phyloP scores from a whole-genome alignment of 2,113 vertebrate species.

The Pipa parva region DNA sequence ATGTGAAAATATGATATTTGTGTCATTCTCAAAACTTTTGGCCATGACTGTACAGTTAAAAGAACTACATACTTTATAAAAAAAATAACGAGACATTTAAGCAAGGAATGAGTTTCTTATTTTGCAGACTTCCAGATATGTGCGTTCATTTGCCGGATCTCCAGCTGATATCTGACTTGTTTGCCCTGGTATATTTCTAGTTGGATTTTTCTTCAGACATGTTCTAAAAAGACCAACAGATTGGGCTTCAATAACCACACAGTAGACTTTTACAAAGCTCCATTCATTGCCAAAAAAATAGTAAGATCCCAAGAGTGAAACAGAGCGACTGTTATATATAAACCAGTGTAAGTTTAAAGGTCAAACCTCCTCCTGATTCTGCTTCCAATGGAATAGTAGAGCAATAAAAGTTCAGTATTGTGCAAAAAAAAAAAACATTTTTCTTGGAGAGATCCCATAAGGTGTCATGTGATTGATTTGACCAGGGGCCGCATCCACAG shows the following conservation, averaged over 20 bases:
- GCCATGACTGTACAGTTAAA: no score
- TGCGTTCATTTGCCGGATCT: constrained; percentile 50
- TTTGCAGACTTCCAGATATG: constrained; percentile 50
- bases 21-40: no score
- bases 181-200: constrained; percentile 45
- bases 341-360: constrained; percentile 59
- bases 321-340: constrained; percentile 60
- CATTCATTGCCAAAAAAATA: constrained; percentile 57
- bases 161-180: constrained; percentile 53
- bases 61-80: no score
- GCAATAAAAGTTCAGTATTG: constrained; percentile 43
- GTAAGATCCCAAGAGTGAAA: constrained; percentile 52
- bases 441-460: constrained; percentile 39
- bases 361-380: constrained; percentile 49
- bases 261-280: constrained; percentile 60
- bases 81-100: no score
- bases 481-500: constrained; percentile 15
- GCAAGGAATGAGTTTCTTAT: constrained; percentile 52
- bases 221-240: constrained; percentile 59
- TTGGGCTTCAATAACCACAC: constrained; percentile 62
- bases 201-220: constrained; percentile 50
- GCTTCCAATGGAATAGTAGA: constrained; percentile 50
- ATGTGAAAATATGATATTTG: no score
- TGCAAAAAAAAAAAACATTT: constrained; percentile 42
- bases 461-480: constrained; percentile 33